Base-by-base conservation (phyloP, 2,797 vertebrate genomes). In the Poeciliopsis turneri region DNA sequence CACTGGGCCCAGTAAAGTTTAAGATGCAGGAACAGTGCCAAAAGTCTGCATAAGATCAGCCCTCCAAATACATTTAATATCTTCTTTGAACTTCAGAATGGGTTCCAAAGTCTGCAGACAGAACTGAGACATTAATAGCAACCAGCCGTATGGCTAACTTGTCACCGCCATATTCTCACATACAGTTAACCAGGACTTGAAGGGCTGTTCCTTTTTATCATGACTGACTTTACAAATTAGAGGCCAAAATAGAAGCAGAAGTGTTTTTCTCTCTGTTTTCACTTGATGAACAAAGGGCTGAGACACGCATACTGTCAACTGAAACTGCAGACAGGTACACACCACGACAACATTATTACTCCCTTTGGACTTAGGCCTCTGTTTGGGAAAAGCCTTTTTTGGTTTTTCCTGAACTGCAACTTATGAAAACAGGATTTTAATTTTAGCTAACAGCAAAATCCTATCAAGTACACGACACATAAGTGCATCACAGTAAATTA, bases 1-100 rank as follows among this genome's bases (percentile, higher is more conserved):
- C 87, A 87, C 83, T 82, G 84, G 86, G 91, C 68, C 92, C 86
- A 83, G 90, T 95, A 94, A 95, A 95, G 79, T 93, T 91, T 93
- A 92, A 92, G 89, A 93, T 81, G 79, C 82, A 93, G 83, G 87
- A 92, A 90, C 79, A 20, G 78, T 76, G 89, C 89, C 89, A 90
- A 81, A 90, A 84, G 87, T 87, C 81, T 78, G 78, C 64, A 16
- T 73, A 73, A 81, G 78, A 86, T 85, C 77, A 78, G 81, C 78
- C 75, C 61, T 59, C 61, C 57, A 84, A 86, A 87, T 73, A 64
- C 78, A 71, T 51, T 18, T 47, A 77, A 72, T 76, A 76, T 78
- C 57, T 30, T 68, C 77, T 88, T 88, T 86, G 79, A 86, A 83
- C 80, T 74, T 28, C 43, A 11, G 69, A 70, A 53, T 41, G 41